Evolutionary conservation across 1,140 invertebrate genomes (phyloP).

Genomic region (Globodera rostochiensis): DNA sequence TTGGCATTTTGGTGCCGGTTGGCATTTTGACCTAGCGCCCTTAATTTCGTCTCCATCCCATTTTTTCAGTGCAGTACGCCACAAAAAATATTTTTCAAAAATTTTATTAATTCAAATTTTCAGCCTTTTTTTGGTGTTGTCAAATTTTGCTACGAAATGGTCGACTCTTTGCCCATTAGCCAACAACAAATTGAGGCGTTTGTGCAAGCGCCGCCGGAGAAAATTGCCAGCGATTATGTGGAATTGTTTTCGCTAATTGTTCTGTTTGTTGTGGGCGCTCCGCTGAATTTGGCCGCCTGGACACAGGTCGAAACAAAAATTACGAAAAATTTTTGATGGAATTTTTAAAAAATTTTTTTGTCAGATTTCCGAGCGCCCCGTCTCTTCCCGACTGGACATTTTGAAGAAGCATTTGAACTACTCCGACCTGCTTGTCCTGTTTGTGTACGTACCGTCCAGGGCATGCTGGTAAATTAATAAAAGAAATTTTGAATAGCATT

Average conservation of each 20-base stretch:
- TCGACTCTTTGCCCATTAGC: not conserved
- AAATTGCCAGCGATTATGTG: constrained; percentile 60
- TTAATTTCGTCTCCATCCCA: too few species aligned
- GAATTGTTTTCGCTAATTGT: constrained; percentile 57
- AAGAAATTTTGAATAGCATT: too few species aligned
- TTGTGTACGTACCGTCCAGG: constrained; percentile 62
- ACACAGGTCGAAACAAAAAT: constrained; percentile 50
- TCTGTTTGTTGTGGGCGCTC: constrained; percentile 61
- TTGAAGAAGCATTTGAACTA: constrained; percentile 63
- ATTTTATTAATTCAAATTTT: not conserved
- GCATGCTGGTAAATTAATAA: constrained; percentile 44
- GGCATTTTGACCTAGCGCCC: too few species aligned
- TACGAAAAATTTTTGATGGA: not conserved
- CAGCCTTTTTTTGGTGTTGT: too few species aligned
- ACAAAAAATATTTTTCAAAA: not conserved
- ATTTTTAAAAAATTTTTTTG: constrained; percentile 32
- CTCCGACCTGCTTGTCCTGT: constrained; percentile 61
- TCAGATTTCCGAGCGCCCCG: constrained; percentile 59
- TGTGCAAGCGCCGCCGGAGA: constrained; percentile 50
- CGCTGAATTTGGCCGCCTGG: constrained; percentile 62
- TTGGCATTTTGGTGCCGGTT: too few species aligned
- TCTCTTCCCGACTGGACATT: constrained; percentile 58
- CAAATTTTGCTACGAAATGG: too few species aligned
- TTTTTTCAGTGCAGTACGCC: too few species aligned
- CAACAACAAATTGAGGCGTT: not conserved